Percentiles rank a stretch among this genome's conserved stretches.
Conservation (phyloP, 2,113 vertebrate genomes). For the Uropsilus gracilis region DNA sequence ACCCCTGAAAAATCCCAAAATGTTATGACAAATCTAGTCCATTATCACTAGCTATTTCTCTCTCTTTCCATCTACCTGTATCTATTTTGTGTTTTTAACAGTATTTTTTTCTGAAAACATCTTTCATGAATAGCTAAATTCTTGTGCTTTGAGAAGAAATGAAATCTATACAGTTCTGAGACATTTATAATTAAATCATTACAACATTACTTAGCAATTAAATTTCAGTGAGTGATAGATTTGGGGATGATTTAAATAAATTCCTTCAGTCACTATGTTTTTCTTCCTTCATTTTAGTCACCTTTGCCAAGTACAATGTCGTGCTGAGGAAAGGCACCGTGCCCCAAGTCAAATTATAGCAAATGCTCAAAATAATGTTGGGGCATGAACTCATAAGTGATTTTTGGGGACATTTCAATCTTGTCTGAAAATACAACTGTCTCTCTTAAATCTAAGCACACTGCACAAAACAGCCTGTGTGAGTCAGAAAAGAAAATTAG, state of each 20-base stretch:
- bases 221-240: background rate
- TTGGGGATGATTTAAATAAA: slow-evolving; percentile 37
- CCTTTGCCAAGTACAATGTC: background rate
- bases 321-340: background rate
- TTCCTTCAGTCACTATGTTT: background rate
- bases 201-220: slow-evolving; percentile 31
- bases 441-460: background rate
- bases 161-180: slow-evolving; percentile 4
- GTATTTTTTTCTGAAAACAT: slow-evolving; percentile 6
- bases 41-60: background rate
- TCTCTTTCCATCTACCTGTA: background rate
- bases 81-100: background rate
- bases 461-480: background rate
- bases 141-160: slow-evolving; percentile 6
- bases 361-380: slow-evolving; percentile 23
- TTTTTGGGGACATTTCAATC: background rate
- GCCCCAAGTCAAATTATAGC: background rate
- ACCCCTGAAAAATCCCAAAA: background rate
- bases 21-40: background rate
- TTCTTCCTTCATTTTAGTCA: background rate
- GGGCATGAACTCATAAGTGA: background rate
- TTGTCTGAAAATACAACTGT: background rate
- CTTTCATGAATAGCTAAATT: slow-evolving; percentile 37
- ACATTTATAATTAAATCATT: slow-evolving; percentile 5
- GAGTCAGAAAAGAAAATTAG: background rate